These are phyloP conservation scores for Diaperis boleti DNA, from an alignment of 2,888 invertebrate genomes.

Conservation along the genomic window DNA sequence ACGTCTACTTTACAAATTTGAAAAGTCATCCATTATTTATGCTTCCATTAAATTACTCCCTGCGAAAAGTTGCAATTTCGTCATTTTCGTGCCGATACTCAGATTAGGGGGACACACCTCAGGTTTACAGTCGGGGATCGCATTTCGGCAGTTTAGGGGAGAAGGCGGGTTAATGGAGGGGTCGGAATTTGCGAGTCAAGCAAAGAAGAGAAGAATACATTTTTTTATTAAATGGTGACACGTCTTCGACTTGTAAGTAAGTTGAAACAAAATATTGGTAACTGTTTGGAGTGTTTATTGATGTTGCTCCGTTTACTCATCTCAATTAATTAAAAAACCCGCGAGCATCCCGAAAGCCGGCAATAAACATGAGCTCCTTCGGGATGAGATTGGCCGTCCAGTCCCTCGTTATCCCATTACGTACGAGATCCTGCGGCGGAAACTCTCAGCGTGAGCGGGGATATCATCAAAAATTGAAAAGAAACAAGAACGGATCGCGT, in stretches of 20 bases:
- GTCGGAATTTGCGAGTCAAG: too few species aligned
- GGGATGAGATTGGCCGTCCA: conserved; percentile 30
- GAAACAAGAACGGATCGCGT: conserved; percentile 51
- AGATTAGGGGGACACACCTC: too few species aligned
- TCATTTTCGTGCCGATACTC: too few species aligned
- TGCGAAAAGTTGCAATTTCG: conserved; percentile 9
- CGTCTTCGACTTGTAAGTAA: too few species aligned
- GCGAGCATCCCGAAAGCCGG: conserved; percentile 33
- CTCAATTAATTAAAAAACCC: conserved; percentile 28
- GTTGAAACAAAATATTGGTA: too few species aligned
- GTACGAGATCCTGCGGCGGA: conserved; percentile 41
- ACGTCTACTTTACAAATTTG: conserved; percentile 37
- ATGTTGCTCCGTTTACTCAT: too few species aligned
- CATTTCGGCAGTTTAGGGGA: too few species aligned
- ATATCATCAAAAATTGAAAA: conserved; percentile 56
- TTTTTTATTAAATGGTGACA: too few species aligned
- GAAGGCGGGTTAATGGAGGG: too few species aligned
- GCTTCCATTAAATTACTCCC: conserved; percentile 23
- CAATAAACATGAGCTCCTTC: conserved; percentile 32
- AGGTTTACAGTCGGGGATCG: too few species aligned
- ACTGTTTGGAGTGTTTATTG: too few species aligned
- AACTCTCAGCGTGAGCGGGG: conserved; percentile 46
- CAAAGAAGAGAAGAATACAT: too few species aligned
- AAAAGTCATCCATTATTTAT: conserved; percentile 29
- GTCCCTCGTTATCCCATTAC: conserved; percentile 43